Percentiles rank a stretch among this genome's conserved stretches.
phyloP scores from a whole-genome alignment of 2,797 vertebrate species.

The Mormyrus proboscirostris region DNA sequence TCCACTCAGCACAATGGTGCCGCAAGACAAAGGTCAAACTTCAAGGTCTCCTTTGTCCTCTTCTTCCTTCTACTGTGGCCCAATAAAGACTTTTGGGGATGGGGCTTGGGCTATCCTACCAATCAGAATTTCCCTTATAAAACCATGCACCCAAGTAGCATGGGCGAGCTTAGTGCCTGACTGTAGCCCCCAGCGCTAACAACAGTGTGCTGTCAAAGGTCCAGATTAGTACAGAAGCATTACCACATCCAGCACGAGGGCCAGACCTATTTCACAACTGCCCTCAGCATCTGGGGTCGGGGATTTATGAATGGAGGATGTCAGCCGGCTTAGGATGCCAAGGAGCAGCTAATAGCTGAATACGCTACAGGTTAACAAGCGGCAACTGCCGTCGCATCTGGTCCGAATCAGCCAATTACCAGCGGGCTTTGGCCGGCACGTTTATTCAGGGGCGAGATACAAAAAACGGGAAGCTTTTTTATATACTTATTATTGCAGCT shows the following conservation, averaged over 20 bases:
- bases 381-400: slow-evolving; percentile 49
- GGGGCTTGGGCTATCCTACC: not conserved
- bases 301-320: slow-evolving; percentile 3
- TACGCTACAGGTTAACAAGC: slow-evolving; percentile 43
- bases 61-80: not conserved
- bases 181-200: not conserved
- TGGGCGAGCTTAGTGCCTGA: not conserved
- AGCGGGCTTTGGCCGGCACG: slow-evolving; percentile 48
- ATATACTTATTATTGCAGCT: slow-evolving; percentile 4
- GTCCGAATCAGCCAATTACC: slow-evolving; percentile 43
- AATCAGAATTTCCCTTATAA: not conserved
- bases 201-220: not conserved
- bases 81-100: not conserved
- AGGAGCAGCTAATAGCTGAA: not conserved
- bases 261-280: not conserved
- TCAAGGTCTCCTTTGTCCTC: not conserved
- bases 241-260: not conserved
- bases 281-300: not conserved
- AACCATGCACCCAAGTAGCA: not conserved
- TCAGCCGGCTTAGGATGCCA: not conserved
- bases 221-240: not conserved
- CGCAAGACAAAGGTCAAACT: not conserved
- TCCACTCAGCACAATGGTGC: not conserved
- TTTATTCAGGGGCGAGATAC: slow-evolving; percentile 33
- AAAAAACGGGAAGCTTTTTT: slow-evolving; percentile 23